Evolutionary conservation across 1,140 invertebrate species (phyloP), one percentile per base, ranked within the genome.

Genomic region (Coptotermes formosanus): DNA sequence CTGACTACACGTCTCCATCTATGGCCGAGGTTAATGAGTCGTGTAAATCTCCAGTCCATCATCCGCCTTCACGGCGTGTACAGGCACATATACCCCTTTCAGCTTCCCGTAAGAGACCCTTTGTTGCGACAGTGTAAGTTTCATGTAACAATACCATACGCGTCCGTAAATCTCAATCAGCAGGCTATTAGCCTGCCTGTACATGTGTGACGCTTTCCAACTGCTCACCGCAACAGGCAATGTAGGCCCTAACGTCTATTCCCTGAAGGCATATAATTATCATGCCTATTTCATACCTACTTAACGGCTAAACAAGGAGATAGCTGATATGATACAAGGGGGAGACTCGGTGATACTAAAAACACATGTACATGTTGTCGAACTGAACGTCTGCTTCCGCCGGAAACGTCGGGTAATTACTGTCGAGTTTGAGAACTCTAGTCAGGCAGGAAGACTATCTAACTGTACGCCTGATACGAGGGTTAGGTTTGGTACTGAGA

Each of bases 241-340:
- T 75, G n/a, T 75, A 38, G 38, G 38, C 38, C 38, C 38, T 38
- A 38, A 38, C 38, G 38, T 38, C 25, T 75, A n/a, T 75, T 75
- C 25, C 64, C 64, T 75, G 64, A 75, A 75, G 64, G 64, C n/a
- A 30, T 75, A n/a, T 75, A 75, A 75, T 75, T 75, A 75, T 75
- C n/a, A 75, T 25, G 64, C 25, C 64, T 75, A 75, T 30, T 75
- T 75, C 14, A 75, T 30, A 75, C 64, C 64, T 75, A 75, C 25
- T 75, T 75, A 75, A 75, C 64, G 64, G 64, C 25, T 75, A 75
- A 64, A 75, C 64, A 75, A 75, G 25, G n/a, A 75, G 64, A 75
- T 75, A n/a, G 64, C 3, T 14, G 25, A 14, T 30, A 30, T 75
- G 64, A 75, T 75, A 75, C 30, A 30, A 11, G 8, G 14, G 64